phyloP scores from a whole-genome alignment of 2,797 vertebrate species.

The Euphonia xanthogaster region DNA sequence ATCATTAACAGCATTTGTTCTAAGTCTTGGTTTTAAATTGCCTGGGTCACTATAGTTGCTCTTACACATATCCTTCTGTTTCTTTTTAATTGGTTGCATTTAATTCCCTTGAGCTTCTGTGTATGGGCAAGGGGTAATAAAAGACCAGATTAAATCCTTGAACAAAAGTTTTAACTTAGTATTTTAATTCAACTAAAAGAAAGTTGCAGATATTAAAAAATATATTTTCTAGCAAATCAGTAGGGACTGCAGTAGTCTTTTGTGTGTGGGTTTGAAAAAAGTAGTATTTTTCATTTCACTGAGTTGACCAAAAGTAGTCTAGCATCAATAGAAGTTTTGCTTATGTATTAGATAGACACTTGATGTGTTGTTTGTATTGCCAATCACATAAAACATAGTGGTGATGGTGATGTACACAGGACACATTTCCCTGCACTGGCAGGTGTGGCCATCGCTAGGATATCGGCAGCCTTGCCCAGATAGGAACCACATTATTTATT shows the following conservation, averaged over 20 bases:
- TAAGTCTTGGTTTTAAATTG: conserved; percentile 2
- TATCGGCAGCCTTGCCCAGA: neutral
- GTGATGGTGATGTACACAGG: neutral
- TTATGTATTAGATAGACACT: neutral
- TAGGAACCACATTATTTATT: neutral
- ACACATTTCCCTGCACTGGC: neutral
- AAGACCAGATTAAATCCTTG: neutral
- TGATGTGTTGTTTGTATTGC: neutral
- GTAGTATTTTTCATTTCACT: neutral
- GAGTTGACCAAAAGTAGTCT: neutral
- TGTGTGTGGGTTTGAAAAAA: neutral
- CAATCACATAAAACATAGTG: neutral
- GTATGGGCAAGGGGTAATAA: neutral
- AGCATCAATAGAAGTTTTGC: neutral
- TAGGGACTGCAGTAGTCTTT: neutral
- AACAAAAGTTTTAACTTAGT: neutral
- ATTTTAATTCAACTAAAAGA: neutral
- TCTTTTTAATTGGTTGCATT: neutral
- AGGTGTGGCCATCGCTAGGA: neutral
- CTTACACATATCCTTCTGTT: neutral
- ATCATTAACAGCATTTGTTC: neutral
- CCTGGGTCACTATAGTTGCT: neutral
- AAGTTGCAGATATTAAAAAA: neutral
- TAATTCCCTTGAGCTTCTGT: neutral
- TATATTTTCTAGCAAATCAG: neutral